Evolutionary conservation across 2,888 invertebrate species (phyloP).

Genomic region (Ennomos fuscantarius): DNA sequence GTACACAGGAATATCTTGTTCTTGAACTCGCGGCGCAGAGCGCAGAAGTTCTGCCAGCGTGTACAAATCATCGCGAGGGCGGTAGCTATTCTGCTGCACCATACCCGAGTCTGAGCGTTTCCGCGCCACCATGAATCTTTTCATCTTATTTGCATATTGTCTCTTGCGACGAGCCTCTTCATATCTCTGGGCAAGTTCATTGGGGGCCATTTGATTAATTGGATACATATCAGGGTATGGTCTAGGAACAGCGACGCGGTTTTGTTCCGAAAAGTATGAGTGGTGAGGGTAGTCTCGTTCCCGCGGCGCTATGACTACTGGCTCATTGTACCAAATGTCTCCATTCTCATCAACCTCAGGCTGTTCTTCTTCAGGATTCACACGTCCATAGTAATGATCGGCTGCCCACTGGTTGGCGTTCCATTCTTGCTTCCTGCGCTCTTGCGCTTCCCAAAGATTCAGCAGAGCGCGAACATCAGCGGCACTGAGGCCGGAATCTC

Average conservation of each 20-base stretch:
- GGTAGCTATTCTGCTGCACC: constrained; percentile 74
- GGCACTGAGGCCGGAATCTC: constrained; percentile 86
- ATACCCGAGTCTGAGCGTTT: constrained; percentile 75
- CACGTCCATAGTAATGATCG: constrained; percentile 71
- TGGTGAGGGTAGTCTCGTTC: constrained; percentile 74
- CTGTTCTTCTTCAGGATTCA: constrained; percentile 77
- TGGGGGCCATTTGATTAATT: constrained; percentile 64
- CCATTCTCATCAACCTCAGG: constrained; percentile 81
- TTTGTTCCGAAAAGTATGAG: constrained; percentile 79
- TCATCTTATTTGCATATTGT: constrained; percentile 80
- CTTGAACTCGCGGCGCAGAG: constrained; percentile 80
- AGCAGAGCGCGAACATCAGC: constrained; percentile 86
- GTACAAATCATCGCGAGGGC: constrained; percentile 85
- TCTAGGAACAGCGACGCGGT: constrained; percentile 71
- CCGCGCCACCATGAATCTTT: constrained; percentile 87
- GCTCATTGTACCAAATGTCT: constrained; percentile 86
- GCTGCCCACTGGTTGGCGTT: constrained; percentile 75
- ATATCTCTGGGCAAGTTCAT: constrained; percentile 74
- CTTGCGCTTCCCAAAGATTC: constrained; percentile 86
- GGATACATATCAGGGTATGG: constrained; percentile 73
- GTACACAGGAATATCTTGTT: constrained; percentile 85
- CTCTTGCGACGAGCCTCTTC: constrained; percentile 80
- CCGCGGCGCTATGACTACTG: constrained; percentile 78
- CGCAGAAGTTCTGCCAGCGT: constrained; percentile 85
- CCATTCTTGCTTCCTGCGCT: constrained; percentile 81